phyloP scores from a whole-genome alignment of 2,797 vertebrate genomes.

The Sarcoramphus papa region DNA sequence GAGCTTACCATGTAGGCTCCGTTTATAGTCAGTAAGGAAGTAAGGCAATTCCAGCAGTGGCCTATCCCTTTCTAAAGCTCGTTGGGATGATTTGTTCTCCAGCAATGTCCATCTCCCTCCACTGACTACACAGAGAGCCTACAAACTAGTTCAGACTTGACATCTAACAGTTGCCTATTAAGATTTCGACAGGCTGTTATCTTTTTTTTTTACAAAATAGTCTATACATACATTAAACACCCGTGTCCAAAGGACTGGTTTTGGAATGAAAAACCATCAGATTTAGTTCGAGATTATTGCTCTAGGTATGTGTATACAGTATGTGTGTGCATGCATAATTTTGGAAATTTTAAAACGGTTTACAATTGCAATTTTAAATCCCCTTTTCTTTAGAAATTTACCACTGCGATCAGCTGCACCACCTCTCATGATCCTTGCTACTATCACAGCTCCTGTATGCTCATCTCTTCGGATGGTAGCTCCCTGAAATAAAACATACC shows the following conservation, averaged over 20 bases:
- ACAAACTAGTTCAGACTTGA: background rate
- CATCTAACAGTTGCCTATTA: background rate
- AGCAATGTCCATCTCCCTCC: background rate
- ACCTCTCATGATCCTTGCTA: constrained; percentile 92
- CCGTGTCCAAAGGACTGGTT: background rate
- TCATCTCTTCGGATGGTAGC: constrained; percentile 92
- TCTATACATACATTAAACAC: background rate
- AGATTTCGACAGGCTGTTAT: background rate
- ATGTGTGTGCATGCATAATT: rapidly evolving
- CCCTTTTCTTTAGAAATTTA: constrained; percentile 59
- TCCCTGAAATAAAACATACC: constrained; percentile 73
- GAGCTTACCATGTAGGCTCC: background rate
- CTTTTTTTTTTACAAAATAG: background rate
- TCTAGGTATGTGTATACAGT: background rate
- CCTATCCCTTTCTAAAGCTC: background rate
- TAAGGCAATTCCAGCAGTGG: background rate
- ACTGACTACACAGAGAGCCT: background rate
- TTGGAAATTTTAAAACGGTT: background rate
- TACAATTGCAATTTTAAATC: background rate
- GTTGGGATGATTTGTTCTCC: background rate
- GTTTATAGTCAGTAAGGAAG: background rate
- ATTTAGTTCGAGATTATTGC: background rate
- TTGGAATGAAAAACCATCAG: background rate
- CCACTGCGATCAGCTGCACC: constrained; percentile 93
- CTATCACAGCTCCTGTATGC: constrained; percentile 86